Evolutionary conservation across 1,140 invertebrate genomes (phyloP).

Genomic region (Bactericera cockerelli): DNA sequence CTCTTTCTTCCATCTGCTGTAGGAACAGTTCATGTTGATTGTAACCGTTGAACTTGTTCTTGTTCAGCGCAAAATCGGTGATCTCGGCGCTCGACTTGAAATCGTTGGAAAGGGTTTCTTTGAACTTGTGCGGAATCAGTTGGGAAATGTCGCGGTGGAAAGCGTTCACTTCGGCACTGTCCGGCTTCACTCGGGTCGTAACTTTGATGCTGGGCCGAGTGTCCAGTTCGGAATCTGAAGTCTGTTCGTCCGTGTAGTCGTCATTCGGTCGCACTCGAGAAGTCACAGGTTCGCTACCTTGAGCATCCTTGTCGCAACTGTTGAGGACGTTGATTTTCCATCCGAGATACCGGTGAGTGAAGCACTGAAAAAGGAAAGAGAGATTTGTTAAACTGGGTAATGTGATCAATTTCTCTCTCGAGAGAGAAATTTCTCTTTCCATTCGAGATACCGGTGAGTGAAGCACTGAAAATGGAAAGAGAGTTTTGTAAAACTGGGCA

Average conservation of each 20-base stretch:
- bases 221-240: conserved; percentile 31
- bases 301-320: conserved; percentile 41
- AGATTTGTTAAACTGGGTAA: not conserved
- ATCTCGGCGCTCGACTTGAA: not conserved
- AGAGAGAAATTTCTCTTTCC: conserved; percentile 75
- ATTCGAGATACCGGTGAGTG: conserved; percentile 80
- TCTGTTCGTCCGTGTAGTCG: conserved; percentile 15
- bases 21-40: not conserved
- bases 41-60: not conserved
- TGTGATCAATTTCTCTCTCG: not conserved
- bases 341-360: conserved; percentile 77
- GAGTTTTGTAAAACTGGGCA: not conserved
- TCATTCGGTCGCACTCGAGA: conserved; percentile 30
- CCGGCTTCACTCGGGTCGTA: conserved; percentile 51
- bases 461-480: conserved; percentile 51
- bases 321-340: conserved; percentile 90
- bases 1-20: not conserved
- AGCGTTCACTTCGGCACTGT: conserved; percentile 21
- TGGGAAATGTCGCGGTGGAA: not conserved
- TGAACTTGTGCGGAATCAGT: not conserved
- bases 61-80: not conserved
- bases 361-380: conserved; percentile 48
- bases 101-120: not conserved
- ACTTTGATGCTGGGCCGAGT: conserved; percentile 45
- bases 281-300: conserved; percentile 32